Conservation (phyloP, 2,888 invertebrate genomes). For the Nysson spinosus region DNA sequence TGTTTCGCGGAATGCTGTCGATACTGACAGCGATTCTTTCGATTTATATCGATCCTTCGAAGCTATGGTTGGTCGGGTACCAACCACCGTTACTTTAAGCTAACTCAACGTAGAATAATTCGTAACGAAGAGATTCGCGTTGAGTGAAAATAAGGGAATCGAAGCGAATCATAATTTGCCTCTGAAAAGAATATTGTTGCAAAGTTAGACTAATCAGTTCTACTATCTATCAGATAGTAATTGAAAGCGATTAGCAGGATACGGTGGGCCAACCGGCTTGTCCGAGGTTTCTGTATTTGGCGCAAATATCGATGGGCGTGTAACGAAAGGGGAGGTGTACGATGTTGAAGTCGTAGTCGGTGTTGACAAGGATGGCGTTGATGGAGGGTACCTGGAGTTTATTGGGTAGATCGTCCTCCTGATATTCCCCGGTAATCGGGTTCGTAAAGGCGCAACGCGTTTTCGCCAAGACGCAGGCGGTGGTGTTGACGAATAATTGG, state of each 20-base stretch:
- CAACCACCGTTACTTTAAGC: no score
- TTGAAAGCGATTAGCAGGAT: conserved; percentile 58
- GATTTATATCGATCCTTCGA: no score
- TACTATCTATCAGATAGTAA: no score
- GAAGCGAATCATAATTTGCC: no score
- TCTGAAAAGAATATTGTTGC: no score
- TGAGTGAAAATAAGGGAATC: no score
- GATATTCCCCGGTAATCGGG: conserved; percentile 83
- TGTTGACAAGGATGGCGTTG: conserved; percentile 70
- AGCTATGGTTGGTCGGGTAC: no score
- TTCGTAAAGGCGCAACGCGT: conserved; percentile 82
- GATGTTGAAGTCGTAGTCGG: conserved; percentile 71
- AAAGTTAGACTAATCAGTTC: no score
- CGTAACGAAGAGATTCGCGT: no score
- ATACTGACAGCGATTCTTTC: no score
- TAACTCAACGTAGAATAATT: no score
- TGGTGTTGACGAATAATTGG: conserved; percentile 80
- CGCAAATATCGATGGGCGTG: conserved; percentile 63
- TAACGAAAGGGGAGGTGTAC: conserved; percentile 67
- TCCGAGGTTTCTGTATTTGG: conserved; percentile 66
- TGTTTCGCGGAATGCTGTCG: no score
- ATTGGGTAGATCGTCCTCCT: conserved; percentile 78
- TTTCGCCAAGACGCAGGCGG: conserved; percentile 83
- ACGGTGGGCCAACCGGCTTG: conserved; percentile 69
- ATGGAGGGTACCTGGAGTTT: conserved; percentile 60